A percentile compares a stretch with the other conserved stretches of the same genome.
Evolutionary conservation across 1,140 invertebrate species (phyloP).

Genomic region (Caenorhabditis remanei): DNA sequence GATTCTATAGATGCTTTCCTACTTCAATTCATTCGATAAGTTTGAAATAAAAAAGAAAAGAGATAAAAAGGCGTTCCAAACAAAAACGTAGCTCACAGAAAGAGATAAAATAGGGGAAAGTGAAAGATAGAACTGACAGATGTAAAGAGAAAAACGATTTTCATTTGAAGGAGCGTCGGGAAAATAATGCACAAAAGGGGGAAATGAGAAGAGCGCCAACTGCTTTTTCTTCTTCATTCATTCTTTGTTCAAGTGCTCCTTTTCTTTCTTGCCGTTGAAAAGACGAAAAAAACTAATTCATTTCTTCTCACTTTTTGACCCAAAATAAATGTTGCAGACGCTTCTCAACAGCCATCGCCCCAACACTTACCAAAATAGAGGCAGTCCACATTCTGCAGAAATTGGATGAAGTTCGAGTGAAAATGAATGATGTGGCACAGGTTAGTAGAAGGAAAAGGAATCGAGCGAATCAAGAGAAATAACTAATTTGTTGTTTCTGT

Average conservation of each 20-base stretch:
- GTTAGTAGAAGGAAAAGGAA: neutral
- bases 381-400: slow-evolving; percentile 43
- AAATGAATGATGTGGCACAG: slow-evolving; percentile 47
- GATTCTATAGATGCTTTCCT: no score
- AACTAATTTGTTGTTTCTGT: no score
- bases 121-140: neutral
- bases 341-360: slow-evolving; percentile 30
- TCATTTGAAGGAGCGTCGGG: neutral
- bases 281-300: neutral
- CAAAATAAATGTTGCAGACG: slow-evolving; percentile 32
- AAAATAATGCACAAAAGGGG: slow-evolving; percentile 7
- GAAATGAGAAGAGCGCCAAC: neutral
- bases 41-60: neutral
- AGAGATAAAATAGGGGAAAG: neutral
- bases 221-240: neutral
- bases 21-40: neutral
- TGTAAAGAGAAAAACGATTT: neutral
- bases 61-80: neutral
- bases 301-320: neutral
- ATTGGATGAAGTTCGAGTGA: slow-evolving; percentile 40
- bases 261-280: neutral
- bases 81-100: neutral
- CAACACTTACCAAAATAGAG: slow-evolving; percentile 39
- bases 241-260: slow-evolving; percentile 39
- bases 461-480: neutral